phyloP scores from a whole-genome alignment of 2,888 invertebrate genomes.

The Crioceris asparagi region DNA sequence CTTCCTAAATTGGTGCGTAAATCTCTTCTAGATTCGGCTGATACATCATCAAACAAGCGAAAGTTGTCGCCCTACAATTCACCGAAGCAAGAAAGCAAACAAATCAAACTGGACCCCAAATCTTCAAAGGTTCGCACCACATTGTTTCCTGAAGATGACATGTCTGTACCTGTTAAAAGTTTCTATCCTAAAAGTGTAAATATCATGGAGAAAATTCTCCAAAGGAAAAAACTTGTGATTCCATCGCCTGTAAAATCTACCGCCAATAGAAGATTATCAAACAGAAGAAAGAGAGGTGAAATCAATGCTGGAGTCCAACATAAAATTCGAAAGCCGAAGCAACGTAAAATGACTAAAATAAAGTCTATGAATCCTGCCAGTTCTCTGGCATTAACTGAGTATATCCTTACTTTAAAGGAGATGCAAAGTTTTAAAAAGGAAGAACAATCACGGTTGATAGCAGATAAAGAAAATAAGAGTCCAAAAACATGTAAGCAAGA shows the following conservation, averaged over 20 bases:
- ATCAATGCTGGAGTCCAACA: slow-evolving; percentile 59
- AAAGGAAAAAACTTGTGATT: neutral
- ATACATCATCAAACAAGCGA: slow-evolving; percentile 18
- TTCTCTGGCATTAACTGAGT: slow-evolving; percentile 25
- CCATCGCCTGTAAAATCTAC: neutral
- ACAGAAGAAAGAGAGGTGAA: slow-evolving; percentile 35
- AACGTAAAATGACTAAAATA: slow-evolving; percentile 28
- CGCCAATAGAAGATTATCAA: neutral
- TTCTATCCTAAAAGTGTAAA: slow-evolving; percentile 43
- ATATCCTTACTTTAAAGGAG: slow-evolving; percentile 19
- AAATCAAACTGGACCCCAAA: slow-evolving; percentile 20
- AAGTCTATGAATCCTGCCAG: slow-evolving; percentile 26
- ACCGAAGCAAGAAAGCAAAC: slow-evolving; percentile 15
- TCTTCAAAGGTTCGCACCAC: slow-evolving; percentile 34
- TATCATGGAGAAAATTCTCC: slow-evolving; percentile 12
- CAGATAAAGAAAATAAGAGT: slow-evolving; percentile 14
- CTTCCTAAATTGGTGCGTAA: slow-evolving; percentile 31
- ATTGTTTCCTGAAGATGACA: slow-evolving; percentile 34
- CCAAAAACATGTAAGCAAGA: slow-evolving; percentile 11
- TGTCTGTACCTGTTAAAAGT: slow-evolving; percentile 41
- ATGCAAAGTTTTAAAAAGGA: slow-evolving; percentile 11
- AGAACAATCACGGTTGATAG: slow-evolving; percentile 5
- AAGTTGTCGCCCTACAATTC: slow-evolving; percentile 17
- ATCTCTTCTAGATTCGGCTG: slow-evolving; percentile 24
- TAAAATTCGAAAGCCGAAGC: slow-evolving; percentile 51